Evolutionary conservation across 2,113 vertebrate species (phyloP), one percentile per base, ranked within the genome.

Genomic region (Circaetus gallicus): DNA sequence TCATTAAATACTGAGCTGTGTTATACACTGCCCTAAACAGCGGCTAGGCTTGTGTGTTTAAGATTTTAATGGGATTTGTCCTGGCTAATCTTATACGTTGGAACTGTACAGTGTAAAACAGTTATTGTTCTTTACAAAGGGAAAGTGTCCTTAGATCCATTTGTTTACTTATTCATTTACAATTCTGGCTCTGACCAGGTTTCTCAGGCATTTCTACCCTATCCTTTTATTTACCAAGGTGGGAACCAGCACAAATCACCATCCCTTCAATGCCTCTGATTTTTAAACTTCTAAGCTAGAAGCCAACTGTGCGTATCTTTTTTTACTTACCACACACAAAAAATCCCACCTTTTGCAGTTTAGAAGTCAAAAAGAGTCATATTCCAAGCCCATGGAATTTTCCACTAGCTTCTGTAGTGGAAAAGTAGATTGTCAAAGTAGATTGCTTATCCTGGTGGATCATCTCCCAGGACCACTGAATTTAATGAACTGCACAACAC

Each of bases 1-100:
- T 78, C 91, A 62, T 71, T 86, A 82, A 78, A 55, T 62, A 59
- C 26, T 42, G 55, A 87, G 53, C 56, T 86, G 69, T 85, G 77
- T 77, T 89, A 59, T 52, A 52, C 49, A 49, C 34, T 86, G 62
- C 61, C 58, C 34, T 53, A 63, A 43, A 94, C 38, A 55, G 71
- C 69, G 45, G 59, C 34, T 69, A 76, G 73, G 52, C 31, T 95
- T 82, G 90, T 93, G 78, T 81, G 69, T 80, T 95, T 95, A 93
- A 97, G 78, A 86, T 90, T 91, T 96, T 92, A 56, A 86, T 80
- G 52, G 82, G 73, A 82, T 93, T 97, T 97, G 62, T 92, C 59
- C 69, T 89, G 71, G 36, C 31, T 97, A 79, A 96, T 90, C 74
- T 95, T 65, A 11, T 7, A 16, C 16, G 25, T 40, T 63, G 50